Evolutionary conservation across 2,797 vertebrate species (phyloP).

Genomic region (Tarsius wallacei): DNA sequence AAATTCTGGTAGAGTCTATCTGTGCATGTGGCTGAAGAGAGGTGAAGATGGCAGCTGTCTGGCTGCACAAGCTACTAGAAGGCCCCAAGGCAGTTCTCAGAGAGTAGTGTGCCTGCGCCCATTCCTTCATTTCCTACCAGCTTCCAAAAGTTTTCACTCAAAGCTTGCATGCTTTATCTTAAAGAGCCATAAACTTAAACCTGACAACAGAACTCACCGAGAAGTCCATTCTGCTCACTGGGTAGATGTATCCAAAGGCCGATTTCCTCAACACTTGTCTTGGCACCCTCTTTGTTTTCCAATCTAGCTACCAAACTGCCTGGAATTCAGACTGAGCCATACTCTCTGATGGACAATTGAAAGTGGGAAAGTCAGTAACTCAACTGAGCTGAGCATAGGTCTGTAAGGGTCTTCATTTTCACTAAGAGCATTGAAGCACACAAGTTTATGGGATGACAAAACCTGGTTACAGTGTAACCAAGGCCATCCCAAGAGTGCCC

Average conservation of each 20-base stretch:
- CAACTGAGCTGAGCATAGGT: neutral
- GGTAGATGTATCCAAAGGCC: neutral
- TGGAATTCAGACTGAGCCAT: neutral
- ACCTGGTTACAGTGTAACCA: neutral
- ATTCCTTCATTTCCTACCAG: neutral
- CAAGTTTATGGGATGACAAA: neutral
- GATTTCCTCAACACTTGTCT: neutral
- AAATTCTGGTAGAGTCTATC: neutral
- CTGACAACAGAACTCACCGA: neutral
- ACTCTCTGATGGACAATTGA: neutral
- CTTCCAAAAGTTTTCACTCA: slow-evolving; percentile 3
- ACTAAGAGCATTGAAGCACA: neutral
- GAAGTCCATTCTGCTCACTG: neutral
- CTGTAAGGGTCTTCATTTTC: neutral
- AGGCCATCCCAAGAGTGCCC: neutral
- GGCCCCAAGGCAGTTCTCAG: neutral
- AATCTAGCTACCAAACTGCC: neutral
- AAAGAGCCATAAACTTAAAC: neutral
- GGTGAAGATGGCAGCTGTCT: neutral
- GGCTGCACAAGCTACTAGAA: neutral
- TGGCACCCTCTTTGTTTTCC: neutral
- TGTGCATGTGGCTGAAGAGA: neutral
- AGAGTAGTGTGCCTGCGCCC: neutral
- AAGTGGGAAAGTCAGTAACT: neutral
- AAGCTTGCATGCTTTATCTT: neutral